Conservation (phyloP, 1,140 invertebrate genomes). For the Hesperophylax magnus region DNA sequence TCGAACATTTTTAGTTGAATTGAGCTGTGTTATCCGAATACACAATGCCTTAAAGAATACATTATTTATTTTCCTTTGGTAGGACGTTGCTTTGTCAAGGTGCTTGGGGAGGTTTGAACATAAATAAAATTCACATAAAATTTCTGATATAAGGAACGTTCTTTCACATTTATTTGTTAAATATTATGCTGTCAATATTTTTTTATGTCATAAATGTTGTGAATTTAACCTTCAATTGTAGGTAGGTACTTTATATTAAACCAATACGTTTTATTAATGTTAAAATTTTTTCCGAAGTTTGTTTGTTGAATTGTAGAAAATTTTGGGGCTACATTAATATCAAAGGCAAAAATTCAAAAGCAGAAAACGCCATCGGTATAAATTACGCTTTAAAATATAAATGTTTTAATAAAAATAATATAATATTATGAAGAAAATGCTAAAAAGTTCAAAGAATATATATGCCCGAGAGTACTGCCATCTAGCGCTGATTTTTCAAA, state of each 20-base stretch:
- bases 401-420: not conserved
- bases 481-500: not conserved
- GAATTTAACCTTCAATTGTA: no score
- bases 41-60: not conserved
- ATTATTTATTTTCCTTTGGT: not conserved
- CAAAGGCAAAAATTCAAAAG: not conserved
- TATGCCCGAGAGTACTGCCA: not conserved
- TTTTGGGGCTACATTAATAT: not conserved
- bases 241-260: no score
- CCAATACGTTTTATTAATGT: no score
- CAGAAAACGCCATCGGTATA: no score
- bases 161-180: no score
- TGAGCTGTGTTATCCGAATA: not conserved
- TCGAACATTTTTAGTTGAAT: slow-evolving; percentile 25
- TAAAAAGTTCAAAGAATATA: not conserved
- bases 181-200: no score
- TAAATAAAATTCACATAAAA: no score
- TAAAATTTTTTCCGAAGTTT: no score
- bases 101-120: not conserved
- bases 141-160: no score
- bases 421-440: not conserved
- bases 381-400: no score
- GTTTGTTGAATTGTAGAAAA: no score
- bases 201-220: no score
- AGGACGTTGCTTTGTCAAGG: not conserved